Evolutionary conservation across 2,888 invertebrate genomes (phyloP).

Genomic region (Gari tellinella): DNA sequence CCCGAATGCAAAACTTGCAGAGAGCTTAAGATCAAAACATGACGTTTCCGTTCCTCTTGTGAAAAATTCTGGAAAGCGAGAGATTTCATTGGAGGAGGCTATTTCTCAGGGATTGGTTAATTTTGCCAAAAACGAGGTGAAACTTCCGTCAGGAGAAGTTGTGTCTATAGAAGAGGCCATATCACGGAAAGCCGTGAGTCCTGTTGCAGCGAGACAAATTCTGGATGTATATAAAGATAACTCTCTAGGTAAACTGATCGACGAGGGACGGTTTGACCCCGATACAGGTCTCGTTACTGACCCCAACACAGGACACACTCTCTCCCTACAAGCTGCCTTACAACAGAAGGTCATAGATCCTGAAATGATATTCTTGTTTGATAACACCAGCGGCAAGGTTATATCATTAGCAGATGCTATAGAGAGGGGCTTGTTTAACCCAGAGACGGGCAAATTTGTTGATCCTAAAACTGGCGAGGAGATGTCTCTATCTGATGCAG

Average conservation of each 20-base stretch:
- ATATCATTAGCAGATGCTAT: conserved; percentile 74
- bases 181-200: conserved; percentile 73
- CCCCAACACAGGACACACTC: conserved; percentile 82
- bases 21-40: conserved; percentile 70
- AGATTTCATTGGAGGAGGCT: conserved; percentile 79
- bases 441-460: conserved; percentile 74
- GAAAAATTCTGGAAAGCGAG: conserved; percentile 73
- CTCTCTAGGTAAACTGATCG: conserved; percentile 74
- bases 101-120: conserved; percentile 76
- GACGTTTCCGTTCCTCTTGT: conserved; percentile 71
- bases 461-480: conserved; percentile 91
- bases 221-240: conserved; percentile 74
- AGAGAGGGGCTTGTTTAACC: conserved; percentile 75
- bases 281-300: conserved; percentile 85
- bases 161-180: conserved; percentile 77
- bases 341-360: conserved; percentile 74
- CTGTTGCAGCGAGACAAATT: conserved; percentile 72
- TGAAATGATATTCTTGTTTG: conserved; percentile 75
- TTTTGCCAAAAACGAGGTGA: conserved; percentile 72
- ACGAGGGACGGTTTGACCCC: conserved; percentile 85
- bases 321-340: conserved; percentile 83
- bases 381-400: conserved; percentile 71
- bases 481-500: conserved; percentile 95
- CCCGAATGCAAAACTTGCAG: conserved; percentile 70
- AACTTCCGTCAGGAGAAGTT: conserved; percentile 68